Evolutionary conservation across 2,797 vertebrate species (phyloP), one percentile per base, ranked within the genome.

Genomic region (Tauraco hartlaubi): DNA sequence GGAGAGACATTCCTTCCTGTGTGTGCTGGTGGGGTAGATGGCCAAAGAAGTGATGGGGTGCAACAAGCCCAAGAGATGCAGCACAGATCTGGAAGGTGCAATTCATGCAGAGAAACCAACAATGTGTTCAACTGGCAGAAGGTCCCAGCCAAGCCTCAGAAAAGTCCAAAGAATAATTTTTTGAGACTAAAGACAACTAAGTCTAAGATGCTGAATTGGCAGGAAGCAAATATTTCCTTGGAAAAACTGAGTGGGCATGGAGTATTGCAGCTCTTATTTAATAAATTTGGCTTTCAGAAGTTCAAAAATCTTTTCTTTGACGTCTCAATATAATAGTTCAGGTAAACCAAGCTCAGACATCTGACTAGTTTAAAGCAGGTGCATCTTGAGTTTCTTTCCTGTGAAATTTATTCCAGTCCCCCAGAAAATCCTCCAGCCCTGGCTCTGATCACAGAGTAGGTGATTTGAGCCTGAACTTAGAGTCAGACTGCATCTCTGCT

Each of bases 111-210:
- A 68, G 7, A 73, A 87, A 37, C 9, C 8, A 88, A 28, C 10
- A 67, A 21, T 22, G 18, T 54, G 25, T 44, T 85, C 39, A 88
- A 74, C 35, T 49, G 39, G 6, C 9, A 46, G 44, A 59, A 68
- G 4, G 26, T 31, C 25, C 28, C 9, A 84, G 43, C 1, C 43
- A 62, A 31, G 14, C 20, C 44, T 72, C 17, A 0, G 0, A n/a
- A 72, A 68, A 29, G 49, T 22, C 33, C 21, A 68, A 72, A 62
- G 28, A 54, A 23, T 44, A 44, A 17, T 11, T 44, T 87, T 75
- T 62, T 72, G 33, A 37, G 44, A 44, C 13, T n/a, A 72, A 58
- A 22, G 23, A 4, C 21, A 25, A 35, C 15, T 16, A 55, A 71
- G 7, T 52, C 26, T 52, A 52, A 84, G 48, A 58, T 2, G 6